Conservation (phyloP, 2,888 invertebrate species). For the Oscheius onirici region DNA sequence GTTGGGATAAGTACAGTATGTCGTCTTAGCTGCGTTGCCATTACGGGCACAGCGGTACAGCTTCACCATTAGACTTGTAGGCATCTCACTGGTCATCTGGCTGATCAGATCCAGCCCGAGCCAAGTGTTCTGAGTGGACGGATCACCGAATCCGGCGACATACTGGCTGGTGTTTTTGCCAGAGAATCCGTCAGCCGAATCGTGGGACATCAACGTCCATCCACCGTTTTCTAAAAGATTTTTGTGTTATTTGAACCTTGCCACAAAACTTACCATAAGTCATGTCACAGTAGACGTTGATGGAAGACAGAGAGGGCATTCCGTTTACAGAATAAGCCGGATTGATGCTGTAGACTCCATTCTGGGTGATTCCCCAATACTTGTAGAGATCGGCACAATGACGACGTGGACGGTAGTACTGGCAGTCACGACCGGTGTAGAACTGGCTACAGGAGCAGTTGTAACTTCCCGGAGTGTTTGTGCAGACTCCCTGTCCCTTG, state of each 20-base stretch:
- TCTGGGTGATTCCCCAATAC: constrained; percentile 44
- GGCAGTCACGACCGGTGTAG: constrained; percentile 54
- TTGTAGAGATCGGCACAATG: constrained; percentile 62
- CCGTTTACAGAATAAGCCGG: constrained; percentile 19
- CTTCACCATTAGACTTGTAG: constrained; percentile 53
- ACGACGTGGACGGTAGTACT: constrained; percentile 51
- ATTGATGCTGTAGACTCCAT: constrained; percentile 45
- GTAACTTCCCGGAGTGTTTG: constrained; percentile 78
- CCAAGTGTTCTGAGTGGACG: constrained; percentile 43
- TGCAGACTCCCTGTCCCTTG: constrained; percentile 77
- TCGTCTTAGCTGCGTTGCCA: constrained; percentile 38
- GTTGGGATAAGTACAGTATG: constrained; percentile 49
- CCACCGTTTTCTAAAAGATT: constrained; percentile 47
- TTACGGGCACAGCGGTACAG: constrained; percentile 51
- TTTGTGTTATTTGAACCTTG: not conserved
- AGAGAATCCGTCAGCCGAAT: constrained; percentile 33
- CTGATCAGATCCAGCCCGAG: constrained; percentile 57
- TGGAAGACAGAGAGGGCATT: constrained; percentile 26
- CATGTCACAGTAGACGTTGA: constrained; percentile 50
- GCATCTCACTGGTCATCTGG: constrained; percentile 47
- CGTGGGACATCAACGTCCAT: constrained; percentile 56
- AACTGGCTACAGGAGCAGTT: constrained; percentile 73
- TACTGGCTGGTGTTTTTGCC: constrained; percentile 38
- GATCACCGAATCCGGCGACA: constrained; percentile 51
- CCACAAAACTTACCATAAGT: not conserved